Conservation (phyloP, 2,888 invertebrate species). For the Tubulanus polymorphus region DNA sequence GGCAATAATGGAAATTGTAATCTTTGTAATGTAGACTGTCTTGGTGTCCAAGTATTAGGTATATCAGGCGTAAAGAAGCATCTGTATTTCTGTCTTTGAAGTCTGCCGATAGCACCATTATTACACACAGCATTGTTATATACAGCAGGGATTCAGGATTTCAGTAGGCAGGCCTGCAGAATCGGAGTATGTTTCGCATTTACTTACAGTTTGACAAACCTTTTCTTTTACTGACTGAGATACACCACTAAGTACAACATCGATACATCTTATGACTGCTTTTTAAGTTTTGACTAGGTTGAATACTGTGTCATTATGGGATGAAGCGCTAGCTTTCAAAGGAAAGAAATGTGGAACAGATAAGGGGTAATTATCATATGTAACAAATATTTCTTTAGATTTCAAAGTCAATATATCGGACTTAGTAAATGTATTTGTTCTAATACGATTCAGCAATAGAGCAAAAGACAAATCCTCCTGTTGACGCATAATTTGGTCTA, state of each 20-base stretch:
- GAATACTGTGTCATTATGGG: background rate
- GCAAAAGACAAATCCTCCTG: slow-evolving; percentile 4
- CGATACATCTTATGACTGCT: background rate
- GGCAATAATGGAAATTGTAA: background rate
- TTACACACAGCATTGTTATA: too few species aligned
- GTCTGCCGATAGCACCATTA: background rate
- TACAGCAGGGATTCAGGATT: too few species aligned
- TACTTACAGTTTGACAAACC: too few species aligned
- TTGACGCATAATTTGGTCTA: background rate
- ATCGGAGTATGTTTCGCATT: too few species aligned
- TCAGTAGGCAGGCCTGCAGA: too few species aligned
- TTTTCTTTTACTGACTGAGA: too few species aligned
- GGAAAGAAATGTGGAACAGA: background rate
- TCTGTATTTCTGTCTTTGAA: background rate
- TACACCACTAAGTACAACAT: background rate
- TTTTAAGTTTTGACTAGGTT: background rate
- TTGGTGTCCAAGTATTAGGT: background rate
- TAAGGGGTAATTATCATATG: background rate
- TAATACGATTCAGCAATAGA: background rate
- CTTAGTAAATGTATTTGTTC: background rate
- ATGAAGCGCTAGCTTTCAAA: background rate
- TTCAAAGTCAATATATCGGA: background rate
- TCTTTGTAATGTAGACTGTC: too few species aligned
- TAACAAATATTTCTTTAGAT: background rate
- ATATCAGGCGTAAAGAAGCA: background rate